These are phyloP conservation scores for Trachythela sp. DNA, from an alignment of 64 coral and sea anemone genomes.

Conservation along the genomic window DNA sequence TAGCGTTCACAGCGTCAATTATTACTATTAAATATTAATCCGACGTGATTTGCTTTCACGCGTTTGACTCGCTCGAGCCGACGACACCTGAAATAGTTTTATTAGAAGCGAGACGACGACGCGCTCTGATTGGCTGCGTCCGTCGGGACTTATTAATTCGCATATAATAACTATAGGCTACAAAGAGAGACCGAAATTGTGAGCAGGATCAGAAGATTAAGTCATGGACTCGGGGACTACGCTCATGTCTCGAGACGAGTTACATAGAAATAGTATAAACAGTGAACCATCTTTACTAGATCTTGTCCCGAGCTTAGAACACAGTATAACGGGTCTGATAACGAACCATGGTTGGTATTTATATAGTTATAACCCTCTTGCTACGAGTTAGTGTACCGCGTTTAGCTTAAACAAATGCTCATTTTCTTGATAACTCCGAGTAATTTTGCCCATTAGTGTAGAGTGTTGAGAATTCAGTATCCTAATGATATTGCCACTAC, in stretches of 20 bases:
- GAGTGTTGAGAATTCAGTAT: background rate
- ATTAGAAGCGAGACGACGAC: background rate
- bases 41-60: background rate
- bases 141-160: background rate
- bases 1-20: background rate
- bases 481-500: background rate
- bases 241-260: background rate
- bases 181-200: background rate
- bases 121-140: background rate
- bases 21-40: slow-evolving; percentile 31
- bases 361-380: background rate
- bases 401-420: slow-evolving; percentile 13
- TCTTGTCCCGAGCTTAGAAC: slow-evolving; percentile 94
- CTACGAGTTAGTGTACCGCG: background rate
- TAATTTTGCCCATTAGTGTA: background rate
- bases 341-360: slow-evolving; percentile 44
- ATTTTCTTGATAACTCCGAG: background rate
- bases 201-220: slow-evolving; percentile 21
- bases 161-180: background rate
- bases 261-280: background rate
- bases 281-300: slow-evolving; percentile 62
- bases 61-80: background rate
- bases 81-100: slow-evolving; percentile 9
- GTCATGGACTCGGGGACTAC: background rate
- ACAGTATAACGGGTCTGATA: slow-evolving; percentile 81